Base-by-base conservation (phyloP, 1,140 invertebrate genomes). In the Drosophila orena region DNA sequence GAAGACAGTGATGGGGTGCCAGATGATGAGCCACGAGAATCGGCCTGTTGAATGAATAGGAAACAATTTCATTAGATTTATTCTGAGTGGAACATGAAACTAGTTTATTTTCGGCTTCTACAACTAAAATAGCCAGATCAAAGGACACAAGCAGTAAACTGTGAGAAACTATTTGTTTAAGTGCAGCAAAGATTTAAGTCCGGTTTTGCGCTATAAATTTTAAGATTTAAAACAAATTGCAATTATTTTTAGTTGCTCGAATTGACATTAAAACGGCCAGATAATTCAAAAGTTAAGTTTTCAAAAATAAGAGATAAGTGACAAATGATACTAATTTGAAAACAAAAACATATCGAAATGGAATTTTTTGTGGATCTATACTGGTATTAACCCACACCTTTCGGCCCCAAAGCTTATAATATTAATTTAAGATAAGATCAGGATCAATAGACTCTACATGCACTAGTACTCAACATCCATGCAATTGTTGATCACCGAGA, bases 1-100 rank as follows among this genome's bases (percentile, higher is more conserved):
- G 96, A 96, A 4, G 96, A 97, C 2, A 97, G 94, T 1, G 96
- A 97, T 0, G 91, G 91, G 11, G 91, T 92, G 27, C 89, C 91
- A 10, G 92, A 92, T 0, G 91, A 92, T 0, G 91, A 91, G 22
- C 85, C 91, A 44, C 89, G 79, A 11, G 91, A 92, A 56, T 92
- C 91, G 17, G 86, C 90, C 91, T 92, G 61, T 54, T 40, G 44
- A 81, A 77, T 69, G 64, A 10, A 90, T 54, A 76, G 27, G 30
- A 57, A 52, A 47, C 4, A 2, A 35, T 0, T 0, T 4, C 4
- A 44, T 66, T 44, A 46, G 35, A 22, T 38, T 14, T 20, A 0
- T 27, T 14, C 8, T 50, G 1, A 1, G 44, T 40, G 1, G n/a
- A 0, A 34, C 20, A 11, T 3, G 11, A 17, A 4, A 12, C 14